Percentiles rank a stretch among this genome's conserved stretches.
These are phyloP conservation scores for Girardinus metallicus DNA, from an alignment of 2,797 vertebrate genomes.

Conservation along the genomic window DNA sequence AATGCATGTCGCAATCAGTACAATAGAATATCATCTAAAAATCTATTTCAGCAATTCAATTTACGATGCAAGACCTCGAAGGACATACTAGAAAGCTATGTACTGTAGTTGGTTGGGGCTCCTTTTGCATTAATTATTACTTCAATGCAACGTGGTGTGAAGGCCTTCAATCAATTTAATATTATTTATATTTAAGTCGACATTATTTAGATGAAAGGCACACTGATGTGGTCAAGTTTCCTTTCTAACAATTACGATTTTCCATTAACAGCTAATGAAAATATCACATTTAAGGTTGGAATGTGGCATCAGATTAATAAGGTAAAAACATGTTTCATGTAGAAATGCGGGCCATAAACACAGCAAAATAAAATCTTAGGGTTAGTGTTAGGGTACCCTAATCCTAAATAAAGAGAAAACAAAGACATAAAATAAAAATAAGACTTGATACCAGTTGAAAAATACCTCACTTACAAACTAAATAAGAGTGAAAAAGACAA, in stretches of 20 bases:
- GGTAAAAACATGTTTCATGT: not conserved
- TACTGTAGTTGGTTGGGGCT: not conserved
- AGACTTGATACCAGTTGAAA: no score
- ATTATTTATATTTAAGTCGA: no score
- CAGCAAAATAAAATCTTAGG: no score
- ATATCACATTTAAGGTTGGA: not conserved
- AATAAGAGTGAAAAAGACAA: no score
- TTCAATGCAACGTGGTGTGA: not conserved
- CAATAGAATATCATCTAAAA: not conserved
- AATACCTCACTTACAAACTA: no score
- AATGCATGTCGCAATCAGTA: not conserved
- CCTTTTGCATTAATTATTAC: not conserved
- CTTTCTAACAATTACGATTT: not conserved
- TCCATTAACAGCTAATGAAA: not conserved
- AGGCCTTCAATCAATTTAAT: not conserved
- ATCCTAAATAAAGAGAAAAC: no score
- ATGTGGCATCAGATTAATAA: not conserved
- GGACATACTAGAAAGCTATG: not conserved
- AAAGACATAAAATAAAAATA: no score
- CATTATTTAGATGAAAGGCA: no score
- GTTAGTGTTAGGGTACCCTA: no score
- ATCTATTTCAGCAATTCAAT: not conserved
- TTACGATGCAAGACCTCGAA: not conserved
- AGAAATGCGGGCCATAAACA: not conserved
- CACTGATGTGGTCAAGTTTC: not conserved